Percentiles rank a stretch among this genome's conserved stretches.
These are phyloP conservation scores for Zeus faber DNA, from an alignment of 2,113 vertebrate genomes.

Conservation along the genomic window DNA sequence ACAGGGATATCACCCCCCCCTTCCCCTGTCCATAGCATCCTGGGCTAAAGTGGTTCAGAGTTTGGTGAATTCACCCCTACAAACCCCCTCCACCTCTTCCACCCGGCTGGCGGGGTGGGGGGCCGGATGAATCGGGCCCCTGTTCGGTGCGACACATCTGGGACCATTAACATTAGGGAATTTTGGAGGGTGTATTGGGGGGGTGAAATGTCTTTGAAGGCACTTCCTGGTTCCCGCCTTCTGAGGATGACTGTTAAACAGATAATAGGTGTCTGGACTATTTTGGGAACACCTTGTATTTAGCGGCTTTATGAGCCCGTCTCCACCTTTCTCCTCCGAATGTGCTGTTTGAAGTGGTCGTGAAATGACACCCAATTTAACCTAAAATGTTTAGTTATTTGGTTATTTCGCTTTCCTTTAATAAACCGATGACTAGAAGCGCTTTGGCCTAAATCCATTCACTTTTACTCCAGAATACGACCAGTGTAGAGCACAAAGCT, in stretches of 20 bases:
- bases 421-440: too few species aligned
- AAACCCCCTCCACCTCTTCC: conserved; percentile 6
- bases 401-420: too few species aligned
- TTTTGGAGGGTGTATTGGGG: not conserved
- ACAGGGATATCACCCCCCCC: not conserved
- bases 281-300: conserved; percentile 48
- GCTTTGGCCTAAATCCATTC: too few species aligned
- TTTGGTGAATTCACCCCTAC: conserved; percentile 15
- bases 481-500: too few species aligned
- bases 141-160: conserved; percentile 59
- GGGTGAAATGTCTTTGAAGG: conserved; percentile 52
- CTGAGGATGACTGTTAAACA: conserved; percentile 39
- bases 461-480: too few species aligned
- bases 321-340: too few species aligned
- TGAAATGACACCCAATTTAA: too few species aligned
- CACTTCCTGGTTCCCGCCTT: conserved; percentile 41
- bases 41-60: conserved; percentile 37
- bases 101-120: conserved; percentile 23
- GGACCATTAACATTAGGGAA: conserved; percentile 47
- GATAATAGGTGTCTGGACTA: conserved; percentile 57
- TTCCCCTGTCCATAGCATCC: conserved; percentile 41
- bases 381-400: too few species aligned
- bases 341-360: too few species aligned
- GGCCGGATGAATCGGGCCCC: conserved; percentile 47
- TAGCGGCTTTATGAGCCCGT: too few species aligned